Evolutionary conservation across 1,140 invertebrate genomes (phyloP).

Genomic region (Rhagoletis pomonella): DNA sequence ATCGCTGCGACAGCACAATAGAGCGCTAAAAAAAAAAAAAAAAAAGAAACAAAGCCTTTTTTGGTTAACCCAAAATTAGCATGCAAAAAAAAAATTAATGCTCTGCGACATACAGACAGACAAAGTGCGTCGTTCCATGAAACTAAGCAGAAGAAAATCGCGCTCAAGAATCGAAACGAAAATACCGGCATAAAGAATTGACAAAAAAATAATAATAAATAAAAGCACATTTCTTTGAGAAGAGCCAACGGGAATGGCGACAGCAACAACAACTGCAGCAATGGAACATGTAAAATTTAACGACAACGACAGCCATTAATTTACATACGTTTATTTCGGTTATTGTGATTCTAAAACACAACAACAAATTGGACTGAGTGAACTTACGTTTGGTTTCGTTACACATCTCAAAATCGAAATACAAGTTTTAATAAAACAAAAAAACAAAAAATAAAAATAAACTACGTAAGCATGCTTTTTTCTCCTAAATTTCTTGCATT

Average conservation of each 20-base stretch:
- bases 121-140: neutral
- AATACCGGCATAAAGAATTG: neutral
- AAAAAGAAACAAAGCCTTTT: neutral
- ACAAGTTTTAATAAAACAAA: constrained; percentile 30
- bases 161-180: neutral
- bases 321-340: constrained; percentile 33
- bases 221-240: neutral
- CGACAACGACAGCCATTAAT: constrained; percentile 38
- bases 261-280: constrained; percentile 8
- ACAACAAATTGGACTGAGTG: neutral
- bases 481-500: constrained; percentile 62
- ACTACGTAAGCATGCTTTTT: constrained; percentile 74
- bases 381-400: constrained; percentile 39
- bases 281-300: constrained; percentile 7
- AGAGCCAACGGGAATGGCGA: neutral
- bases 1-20: constrained; percentile 1
- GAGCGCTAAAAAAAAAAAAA: neutral
- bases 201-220: neutral
- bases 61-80: neutral
- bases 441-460: constrained; percentile 58
- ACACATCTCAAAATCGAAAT: constrained; percentile 50
- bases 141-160: neutral
- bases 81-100: neutral
- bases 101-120: neutral
- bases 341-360: constrained; percentile 21